Evolutionary conservation across 2,797 vertebrate genomes (phyloP).

Genomic region (Tenualosa ilisha): DNA sequence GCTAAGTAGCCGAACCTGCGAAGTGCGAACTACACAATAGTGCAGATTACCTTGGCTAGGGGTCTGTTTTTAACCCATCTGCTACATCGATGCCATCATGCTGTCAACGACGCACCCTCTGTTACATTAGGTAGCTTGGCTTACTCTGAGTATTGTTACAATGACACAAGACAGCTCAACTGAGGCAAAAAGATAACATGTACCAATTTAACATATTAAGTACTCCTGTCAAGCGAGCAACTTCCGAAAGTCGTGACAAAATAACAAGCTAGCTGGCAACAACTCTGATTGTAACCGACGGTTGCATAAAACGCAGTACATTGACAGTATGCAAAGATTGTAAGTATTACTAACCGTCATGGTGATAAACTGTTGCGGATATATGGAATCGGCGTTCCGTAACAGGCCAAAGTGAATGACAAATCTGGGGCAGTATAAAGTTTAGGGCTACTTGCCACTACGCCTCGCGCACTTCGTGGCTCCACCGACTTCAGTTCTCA

Average conservation of each 20-base stretch:
- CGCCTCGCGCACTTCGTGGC: constrained; percentile 25
- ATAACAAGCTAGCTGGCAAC: neutral
- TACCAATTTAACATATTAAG: neutral
- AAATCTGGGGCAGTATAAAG: neutral
- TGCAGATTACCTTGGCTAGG: neutral
- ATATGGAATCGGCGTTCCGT: neutral
- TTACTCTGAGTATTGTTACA: neutral
- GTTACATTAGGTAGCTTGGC: neutral
- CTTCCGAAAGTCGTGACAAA: neutral
- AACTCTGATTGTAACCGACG: neutral
- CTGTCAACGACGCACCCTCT: constrained; percentile 12
- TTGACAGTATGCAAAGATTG: neutral
- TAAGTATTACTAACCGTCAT: constrained; percentile 10
- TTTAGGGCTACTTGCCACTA: constrained; percentile 22
- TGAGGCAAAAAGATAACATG: neutral
- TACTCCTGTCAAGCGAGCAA: neutral
- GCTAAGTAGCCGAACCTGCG: neutral
- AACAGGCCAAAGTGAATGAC: neutral
- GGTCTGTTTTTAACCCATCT: neutral
- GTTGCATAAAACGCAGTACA: neutral
- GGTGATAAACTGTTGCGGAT: neutral
- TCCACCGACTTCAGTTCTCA: constrained; percentile 52
- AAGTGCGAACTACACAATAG: neutral
- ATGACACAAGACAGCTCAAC: neutral
- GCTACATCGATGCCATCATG: neutral